phyloP scores from a whole-genome alignment of 2,113 vertebrate genomes.

The Mobula hypostoma region DNA sequence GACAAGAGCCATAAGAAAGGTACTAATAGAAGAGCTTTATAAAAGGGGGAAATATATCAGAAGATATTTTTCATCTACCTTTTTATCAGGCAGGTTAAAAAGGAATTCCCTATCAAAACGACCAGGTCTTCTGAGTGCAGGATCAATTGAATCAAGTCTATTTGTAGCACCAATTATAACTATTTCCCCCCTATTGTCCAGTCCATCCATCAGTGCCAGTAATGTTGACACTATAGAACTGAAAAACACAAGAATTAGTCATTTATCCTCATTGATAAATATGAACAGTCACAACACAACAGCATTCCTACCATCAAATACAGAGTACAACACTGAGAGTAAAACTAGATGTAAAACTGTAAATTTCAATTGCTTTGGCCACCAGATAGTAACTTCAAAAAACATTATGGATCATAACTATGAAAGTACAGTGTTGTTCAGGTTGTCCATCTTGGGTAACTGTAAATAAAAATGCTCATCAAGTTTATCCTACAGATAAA shows the following conservation, averaged over 20 bases:
- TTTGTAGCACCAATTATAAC: constrained; percentile 99
- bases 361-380: not conserved
- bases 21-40: not conserved
- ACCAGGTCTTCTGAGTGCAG: constrained; percentile 97
- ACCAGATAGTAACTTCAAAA: not conserved
- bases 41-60: not conserved
- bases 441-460: not conserved
- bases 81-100: constrained; percentile 93
- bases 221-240: constrained; percentile 98
- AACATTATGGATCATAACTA: not conserved
- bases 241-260: constrained; percentile 28
- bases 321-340: not conserved
- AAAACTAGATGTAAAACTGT: not conserved
- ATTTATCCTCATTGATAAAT: not conserved
- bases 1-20: not conserved
- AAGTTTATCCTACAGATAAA: not conserved
- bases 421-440: not conserved
- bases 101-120: constrained; percentile 98
- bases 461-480: not conserved
- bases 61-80: constrained; percentile 58
- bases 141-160: constrained; percentile 99
- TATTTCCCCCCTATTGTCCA: constrained; percentile 97
- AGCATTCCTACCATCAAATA: not conserved
- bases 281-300: not conserved
- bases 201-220: constrained; percentile 95